Base-by-base conservation (phyloP, 2,888 invertebrate species). In the Deilephila porcellus region DNA sequence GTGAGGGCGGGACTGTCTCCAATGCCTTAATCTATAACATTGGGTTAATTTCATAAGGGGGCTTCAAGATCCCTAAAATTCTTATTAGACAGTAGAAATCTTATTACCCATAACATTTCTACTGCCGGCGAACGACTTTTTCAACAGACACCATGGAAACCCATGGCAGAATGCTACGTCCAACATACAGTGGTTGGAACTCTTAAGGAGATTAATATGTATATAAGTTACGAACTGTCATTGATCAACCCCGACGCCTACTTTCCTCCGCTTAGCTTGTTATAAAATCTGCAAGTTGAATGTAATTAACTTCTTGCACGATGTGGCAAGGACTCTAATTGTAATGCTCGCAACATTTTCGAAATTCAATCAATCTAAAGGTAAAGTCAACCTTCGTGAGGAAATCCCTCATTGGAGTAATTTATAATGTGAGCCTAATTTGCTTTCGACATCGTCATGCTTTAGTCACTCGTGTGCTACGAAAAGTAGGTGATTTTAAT, bases 331-430 rank as follows among this genome's bases (percentile, higher is more conserved):
- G 67, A 14, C 20, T 67, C 25, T 45, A 45, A 52, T 52, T 52
- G 67, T 67, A n/a, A 45, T 45, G 67, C 17, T 52, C 1, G 34
- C 67, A 25, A n/a, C 14, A 45, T 64, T 64, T 45, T 45, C 64
- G 64, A 67, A 62, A 67, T 67, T 52, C 37, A 67, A 67, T 67
- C 25, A 67, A 64, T 64, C 37, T 52, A 52, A 52, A 67, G 67
- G 52, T 67, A 52, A 52, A 20, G 25, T 45, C 14, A 52, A 67
- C 67, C 67, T 67, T 67, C 45, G 37, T 67, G 45, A 67, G 52
- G 52, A 25, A 67, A 67, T 11, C 45, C n/a, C 37, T 45, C 37
- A n/a, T 37, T 37, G 64, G 20, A 64, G 20, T 20, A 45, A 64
- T 64, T 64, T 64, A 45, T 64, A 64, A 64, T 32, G 32, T 19